Evolutionary conservation across 2,888 invertebrate genomes (phyloP).

Genomic region (Nymphalis polychloros): DNA sequence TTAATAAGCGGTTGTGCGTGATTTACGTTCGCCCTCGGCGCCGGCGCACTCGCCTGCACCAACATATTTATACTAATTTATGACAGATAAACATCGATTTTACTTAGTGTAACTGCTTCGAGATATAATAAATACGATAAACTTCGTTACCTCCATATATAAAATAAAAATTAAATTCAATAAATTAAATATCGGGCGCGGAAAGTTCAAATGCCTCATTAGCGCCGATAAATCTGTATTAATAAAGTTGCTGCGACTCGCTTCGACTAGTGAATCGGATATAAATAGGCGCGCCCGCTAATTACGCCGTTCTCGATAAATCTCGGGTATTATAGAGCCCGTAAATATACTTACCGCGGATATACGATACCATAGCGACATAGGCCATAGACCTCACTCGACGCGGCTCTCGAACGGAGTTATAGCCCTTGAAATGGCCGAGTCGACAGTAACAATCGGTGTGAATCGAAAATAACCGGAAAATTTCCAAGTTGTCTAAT

Average conservation of each 20-base stretch:
- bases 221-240: conserved; percentile 50
- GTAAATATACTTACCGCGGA: conserved; percentile 66
- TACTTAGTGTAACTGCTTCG: conserved; percentile 51
- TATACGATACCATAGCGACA: conserved; percentile 63
- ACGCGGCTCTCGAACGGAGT: conserved; percentile 60
- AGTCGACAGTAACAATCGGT: conserved; percentile 70
- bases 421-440: conserved; percentile 66
- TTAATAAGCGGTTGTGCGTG: conserved; percentile 79
- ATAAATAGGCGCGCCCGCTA: conserved; percentile 69
- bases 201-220: conserved; percentile 57
- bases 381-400: conserved; percentile 78
- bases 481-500: conserved; percentile 80
- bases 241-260: conserved; percentile 46
- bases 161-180: conserved; percentile 24
- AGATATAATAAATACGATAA: conserved; percentile 45
- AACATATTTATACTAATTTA: conserved; percentile 77
- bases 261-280: conserved; percentile 50
- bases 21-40: conserved; percentile 79
- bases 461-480: conserved; percentile 80
- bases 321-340: conserved; percentile 69
- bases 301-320: conserved; percentile 74
- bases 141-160: conserved; percentile 23
- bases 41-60: conserved; percentile 68
- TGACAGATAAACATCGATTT: conserved; percentile 75
- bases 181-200: conserved; percentile 34